Percentiles rank a stretch among this genome's conserved stretches.
Conservation (phyloP, 2,797 vertebrate genomes). For the Esox masquinongy region DNA sequence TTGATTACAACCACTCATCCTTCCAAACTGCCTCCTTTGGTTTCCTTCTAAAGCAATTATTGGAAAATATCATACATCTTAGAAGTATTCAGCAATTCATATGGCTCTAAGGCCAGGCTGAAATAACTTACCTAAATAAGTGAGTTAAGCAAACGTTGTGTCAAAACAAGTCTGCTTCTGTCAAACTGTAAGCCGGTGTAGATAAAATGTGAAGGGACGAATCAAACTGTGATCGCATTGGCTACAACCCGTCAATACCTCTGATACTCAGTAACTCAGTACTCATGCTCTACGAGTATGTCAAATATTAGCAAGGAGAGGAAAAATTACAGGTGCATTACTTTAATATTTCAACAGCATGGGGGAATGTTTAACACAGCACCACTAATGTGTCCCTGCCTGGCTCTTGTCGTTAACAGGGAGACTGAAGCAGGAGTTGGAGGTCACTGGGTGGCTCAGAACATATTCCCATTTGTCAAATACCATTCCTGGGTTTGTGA, state of each 20-base stretch:
- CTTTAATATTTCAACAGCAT: constrained; percentile 63
- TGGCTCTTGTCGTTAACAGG: constrained; percentile 65
- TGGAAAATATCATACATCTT: too few species aligned
- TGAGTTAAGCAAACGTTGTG: constrained; percentile 54
- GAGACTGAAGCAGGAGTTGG: constrained; percentile 32
- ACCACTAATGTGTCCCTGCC: constrained; percentile 55
- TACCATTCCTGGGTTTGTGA: constrained; percentile 24
- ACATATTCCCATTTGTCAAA: constrained; percentile 56
- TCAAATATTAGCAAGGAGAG: constrained; percentile 67
- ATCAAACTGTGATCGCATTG: constrained; percentile 46
- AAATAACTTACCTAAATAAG: neutral
- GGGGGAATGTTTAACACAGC: constrained; percentile 68
- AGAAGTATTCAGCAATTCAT: too few species aligned
- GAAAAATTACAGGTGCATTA: constrained; percentile 66
- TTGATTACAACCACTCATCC: too few species aligned
- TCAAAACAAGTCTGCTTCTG: constrained; percentile 56
- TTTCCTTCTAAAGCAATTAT: too few species aligned
- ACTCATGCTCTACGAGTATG: constrained; percentile 30
- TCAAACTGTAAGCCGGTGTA: constrained; percentile 65
- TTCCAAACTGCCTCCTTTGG: too few species aligned
- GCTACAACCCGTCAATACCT: constrained; percentile 25
- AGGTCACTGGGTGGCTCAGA: constrained; percentile 56
- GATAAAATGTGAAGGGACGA: constrained; percentile 47
- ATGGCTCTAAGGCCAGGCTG: too few species aligned
- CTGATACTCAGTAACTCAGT: constrained; percentile 48